Conservation (phyloP, 2,888 invertebrate species). For the Dicroscelio sp. region DNA sequence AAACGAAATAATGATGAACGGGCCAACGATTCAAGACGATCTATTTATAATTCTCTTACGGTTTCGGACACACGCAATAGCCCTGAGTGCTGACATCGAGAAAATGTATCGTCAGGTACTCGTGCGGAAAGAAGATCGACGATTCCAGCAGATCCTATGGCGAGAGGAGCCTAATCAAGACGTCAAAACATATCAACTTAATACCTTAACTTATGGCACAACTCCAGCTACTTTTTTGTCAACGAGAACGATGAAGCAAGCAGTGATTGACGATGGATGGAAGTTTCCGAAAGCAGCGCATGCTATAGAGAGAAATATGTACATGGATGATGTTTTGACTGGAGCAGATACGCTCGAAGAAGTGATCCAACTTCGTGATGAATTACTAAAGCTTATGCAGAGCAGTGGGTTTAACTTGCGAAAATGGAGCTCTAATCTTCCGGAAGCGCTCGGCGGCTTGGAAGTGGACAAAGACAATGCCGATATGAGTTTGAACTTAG, state of each 20-base stretch:
- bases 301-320: background rate
- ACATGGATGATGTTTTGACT: conserved; percentile 31
- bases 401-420: background rate
- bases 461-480: background rate
- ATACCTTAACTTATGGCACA: conserved; percentile 46
- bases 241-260: background rate
- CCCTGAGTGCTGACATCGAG: conserved; percentile 86
- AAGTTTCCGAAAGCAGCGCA: conserved; percentile 13
- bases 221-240: conserved; percentile 3
- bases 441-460: background rate
- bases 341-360: background rate
- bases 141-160: conserved; percentile 32
- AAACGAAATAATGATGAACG: conserved; percentile 84
- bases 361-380: background rate
- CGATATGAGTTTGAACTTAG: background rate
- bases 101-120: conserved; percentile 22
- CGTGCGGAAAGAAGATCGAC: background rate
- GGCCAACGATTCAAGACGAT: conserved; percentile 84
- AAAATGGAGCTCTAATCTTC: conserved; percentile 38
- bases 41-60: conserved; percentile 81
- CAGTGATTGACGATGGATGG: background rate
- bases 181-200: conserved; percentile 3
- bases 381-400: background rate
- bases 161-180: background rate
- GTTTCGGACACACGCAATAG: conserved; percentile 80